phyloP scores from a whole-genome alignment of 2,113 vertebrate species.

The Ornithorhynchus anatinus region DNA sequence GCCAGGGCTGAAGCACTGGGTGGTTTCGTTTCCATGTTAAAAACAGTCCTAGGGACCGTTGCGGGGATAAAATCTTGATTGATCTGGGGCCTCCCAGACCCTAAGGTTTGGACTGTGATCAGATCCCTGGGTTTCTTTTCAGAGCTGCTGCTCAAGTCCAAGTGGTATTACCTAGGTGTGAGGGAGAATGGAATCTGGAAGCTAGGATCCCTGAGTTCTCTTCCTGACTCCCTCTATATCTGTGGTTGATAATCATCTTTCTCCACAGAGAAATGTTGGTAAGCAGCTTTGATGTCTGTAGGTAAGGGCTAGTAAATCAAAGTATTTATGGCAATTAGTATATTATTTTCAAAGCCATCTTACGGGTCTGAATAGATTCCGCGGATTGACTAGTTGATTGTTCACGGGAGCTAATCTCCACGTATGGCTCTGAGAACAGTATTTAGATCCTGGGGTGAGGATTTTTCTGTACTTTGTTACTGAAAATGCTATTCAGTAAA shows the following conservation, averaged over 20 bases:
- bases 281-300: background rate
- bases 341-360: background rate
- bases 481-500: too few species aligned
- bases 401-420: too few species aligned
- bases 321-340: background rate
- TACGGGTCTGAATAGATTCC: too few species aligned
- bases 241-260: background rate
- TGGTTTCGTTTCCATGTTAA: conserved; percentile 74
- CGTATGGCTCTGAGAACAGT: too few species aligned
- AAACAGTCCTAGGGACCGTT: conserved; percentile 70
- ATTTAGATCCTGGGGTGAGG: too few species aligned
- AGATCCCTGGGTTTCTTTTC: background rate
- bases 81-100: background rate
- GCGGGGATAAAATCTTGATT: conserved; percentile 57
- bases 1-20: conserved; percentile 63
- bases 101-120: background rate
- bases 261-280: background rate
- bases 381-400: too few species aligned
- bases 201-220: background rate
- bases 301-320: background rate
- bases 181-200: background rate
- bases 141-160: background rate
- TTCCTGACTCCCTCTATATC: background rate
- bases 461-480: too few species aligned
- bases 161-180: background rate